Evolutionary conservation across 1,140 invertebrate genomes (phyloP), one percentile per base, ranked within the genome.

Genomic region (Drosophila jambulina): DNA sequence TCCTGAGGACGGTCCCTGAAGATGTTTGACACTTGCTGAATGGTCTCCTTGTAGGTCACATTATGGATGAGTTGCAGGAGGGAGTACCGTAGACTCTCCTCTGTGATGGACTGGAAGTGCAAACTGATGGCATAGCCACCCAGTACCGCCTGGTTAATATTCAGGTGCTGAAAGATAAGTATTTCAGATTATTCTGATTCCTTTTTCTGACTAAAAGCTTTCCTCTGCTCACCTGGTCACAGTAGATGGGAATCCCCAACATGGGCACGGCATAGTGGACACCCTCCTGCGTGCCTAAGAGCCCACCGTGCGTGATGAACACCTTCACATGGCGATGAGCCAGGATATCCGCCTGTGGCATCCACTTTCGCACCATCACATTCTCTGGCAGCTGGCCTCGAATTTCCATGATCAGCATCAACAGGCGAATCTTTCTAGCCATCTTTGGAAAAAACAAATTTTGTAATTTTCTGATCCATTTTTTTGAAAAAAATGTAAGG

Each of bases 221-320:
- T 15, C 19, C 15, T 25, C 1, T 4, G 17, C 67, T 10, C 32
- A 91, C 91, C 84, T 96, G 95, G 84, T 95, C 94, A 13, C 93
- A 92, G 62, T 94, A 95, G 61, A 96, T 85, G 29, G 96, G 95
- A 54, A 96, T 94, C 8, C 94, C 95, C 25, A 96, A 83, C 65
- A 96, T 91, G n/a, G 95, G 95, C 13, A 95, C 94, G 10, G 93
- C 95, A 72, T 95, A 93, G 81, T 95, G 94, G 1, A 95, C 93
- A 7, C 95, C 94, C 80, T 96, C 95, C 65, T 94, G 93, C 0
- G 94, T 93, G 54, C 95, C 94, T 56, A 95, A 93, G 15, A 94
- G 87, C 3, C 95, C 95, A 36, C 95, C 95, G 72, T 96, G 95
- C 9, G 94, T 95, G 29, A 96, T 94, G 70, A 96, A 95, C 0